Conservation (phyloP, 2,113 vertebrate species). For the Neodon shergylaensis region DNA sequence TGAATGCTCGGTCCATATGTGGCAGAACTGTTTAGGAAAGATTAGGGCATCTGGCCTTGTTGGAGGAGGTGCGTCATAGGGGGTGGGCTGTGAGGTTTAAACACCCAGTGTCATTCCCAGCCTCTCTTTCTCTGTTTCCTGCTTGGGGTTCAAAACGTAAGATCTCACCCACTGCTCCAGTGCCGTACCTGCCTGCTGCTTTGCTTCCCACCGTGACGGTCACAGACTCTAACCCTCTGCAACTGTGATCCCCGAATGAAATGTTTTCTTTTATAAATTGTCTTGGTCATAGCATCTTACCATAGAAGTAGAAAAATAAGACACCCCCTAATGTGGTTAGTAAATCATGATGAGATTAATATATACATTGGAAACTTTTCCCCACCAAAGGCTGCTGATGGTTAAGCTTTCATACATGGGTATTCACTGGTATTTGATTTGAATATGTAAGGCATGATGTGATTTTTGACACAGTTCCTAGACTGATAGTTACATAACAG, state of each 20-base stretch:
- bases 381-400: neutral
- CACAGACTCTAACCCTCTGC: neutral
- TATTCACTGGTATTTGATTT: slow-evolving; percentile 16
- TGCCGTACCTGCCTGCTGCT: neutral
- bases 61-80: too few species aligned
- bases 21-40: too few species aligned
- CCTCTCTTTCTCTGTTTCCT: neutral
- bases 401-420: slow-evolving; percentile 24
- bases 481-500: neutral
- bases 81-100: neutral
- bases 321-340: neutral
- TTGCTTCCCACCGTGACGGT: neutral
- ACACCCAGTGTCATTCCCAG: neutral
- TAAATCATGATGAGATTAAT: neutral
- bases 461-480: slow-evolving; percentile 17
- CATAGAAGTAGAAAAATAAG: neutral
- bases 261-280: neutral
- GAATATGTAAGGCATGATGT: neutral
- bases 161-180: neutral
- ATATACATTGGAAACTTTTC: neutral
- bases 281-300: neutral
- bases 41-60: neutral
- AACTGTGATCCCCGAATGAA: neutral
- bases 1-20: neutral
- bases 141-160: neutral